These are phyloP conservation scores for Ectropis crepuscularia DNA, from an alignment of 2,888 invertebrate genomes.

Conservation along the genomic window DNA sequence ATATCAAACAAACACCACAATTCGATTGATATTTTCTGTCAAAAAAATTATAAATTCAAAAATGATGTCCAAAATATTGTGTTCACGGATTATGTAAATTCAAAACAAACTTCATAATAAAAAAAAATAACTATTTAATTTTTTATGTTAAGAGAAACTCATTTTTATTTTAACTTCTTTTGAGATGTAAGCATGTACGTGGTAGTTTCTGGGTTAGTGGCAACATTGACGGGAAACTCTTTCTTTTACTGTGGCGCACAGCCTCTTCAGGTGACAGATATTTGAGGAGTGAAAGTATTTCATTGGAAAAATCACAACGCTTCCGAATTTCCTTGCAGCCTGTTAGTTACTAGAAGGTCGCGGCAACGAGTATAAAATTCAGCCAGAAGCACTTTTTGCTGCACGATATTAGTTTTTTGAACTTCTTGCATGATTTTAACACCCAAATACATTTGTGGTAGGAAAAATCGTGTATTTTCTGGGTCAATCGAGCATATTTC, in stretches of 20 bases:
- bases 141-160: too few relatives aligned
- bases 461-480: constrained; percentile 23
- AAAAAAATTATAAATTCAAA: too few relatives aligned
- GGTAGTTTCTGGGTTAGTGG: constrained; percentile 22
- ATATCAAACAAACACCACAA: too few relatives aligned
- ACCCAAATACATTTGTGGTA: constrained; percentile 29
- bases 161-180: too few relatives aligned
- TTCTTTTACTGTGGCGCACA: constrained; percentile 11
- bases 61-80: too few relatives aligned
- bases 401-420: constrained; percentile 19
- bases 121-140: too few relatives aligned
- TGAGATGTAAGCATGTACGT: too few relatives aligned
- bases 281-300: constrained; percentile 27
- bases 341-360: constrained; percentile 9
- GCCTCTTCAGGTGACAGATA: constrained; percentile 30
- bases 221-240: constrained; percentile 28
- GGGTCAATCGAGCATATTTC: constrained; percentile 22
- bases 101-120: too few relatives aligned
- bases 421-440: constrained; percentile 23
- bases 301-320: constrained; percentile 28
- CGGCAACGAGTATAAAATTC: constrained; percentile 21
- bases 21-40: too few relatives aligned
- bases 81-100: too few relatives aligned
- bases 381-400: constrained; percentile 11
- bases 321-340: constrained; percentile 20